Conservation (phyloP, 2,888 invertebrate species). For the Gymnosoma rotundatum region DNA sequence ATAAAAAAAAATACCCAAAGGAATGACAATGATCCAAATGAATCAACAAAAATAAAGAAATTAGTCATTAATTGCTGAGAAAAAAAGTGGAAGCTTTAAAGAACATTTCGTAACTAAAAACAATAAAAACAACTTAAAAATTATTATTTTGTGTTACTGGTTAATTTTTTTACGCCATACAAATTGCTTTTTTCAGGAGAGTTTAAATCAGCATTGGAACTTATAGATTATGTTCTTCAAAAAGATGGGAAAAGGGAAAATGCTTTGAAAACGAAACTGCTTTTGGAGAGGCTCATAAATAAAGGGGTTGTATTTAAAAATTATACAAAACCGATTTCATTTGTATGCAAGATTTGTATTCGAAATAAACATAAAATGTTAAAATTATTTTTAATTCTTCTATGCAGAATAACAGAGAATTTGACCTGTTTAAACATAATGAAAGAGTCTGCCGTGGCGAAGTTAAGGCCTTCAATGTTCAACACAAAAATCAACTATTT, state of each 20-base stretch:
- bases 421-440: slow-evolving; percentile 79
- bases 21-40: too few relatives aligned
- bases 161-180: too few relatives aligned
- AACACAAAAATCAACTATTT: slow-evolving; percentile 71
- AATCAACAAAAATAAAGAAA: too few relatives aligned
- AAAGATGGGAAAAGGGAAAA: slow-evolving; percentile 90
- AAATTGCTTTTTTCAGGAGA: slow-evolving; percentile 86
- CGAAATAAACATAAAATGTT: background rate
- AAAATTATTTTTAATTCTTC: background rate
- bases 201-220: slow-evolving; percentile 89
- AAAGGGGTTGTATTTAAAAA: slow-evolving; percentile 76
- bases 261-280: slow-evolving; percentile 91
- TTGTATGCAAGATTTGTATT: slow-evolving; percentile 72
- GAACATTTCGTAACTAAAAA: too few relatives aligned
- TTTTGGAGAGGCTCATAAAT: slow-evolving; percentile 91
- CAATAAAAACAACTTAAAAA: too few relatives aligned
- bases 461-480: slow-evolving; percentile 41
- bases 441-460: slow-evolving; percentile 81
- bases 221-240: slow-evolving; percentile 92
- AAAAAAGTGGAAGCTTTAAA: too few relatives aligned
- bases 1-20: too few relatives aligned
- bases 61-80: too few relatives aligned
- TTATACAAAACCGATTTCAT: slow-evolving; percentile 51
- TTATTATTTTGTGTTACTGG: too few relatives aligned
- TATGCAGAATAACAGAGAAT: slow-evolving; percentile 73